phyloP scores from a whole-genome alignment of 2,888 invertebrate species.

The Eurois occulta region DNA sequence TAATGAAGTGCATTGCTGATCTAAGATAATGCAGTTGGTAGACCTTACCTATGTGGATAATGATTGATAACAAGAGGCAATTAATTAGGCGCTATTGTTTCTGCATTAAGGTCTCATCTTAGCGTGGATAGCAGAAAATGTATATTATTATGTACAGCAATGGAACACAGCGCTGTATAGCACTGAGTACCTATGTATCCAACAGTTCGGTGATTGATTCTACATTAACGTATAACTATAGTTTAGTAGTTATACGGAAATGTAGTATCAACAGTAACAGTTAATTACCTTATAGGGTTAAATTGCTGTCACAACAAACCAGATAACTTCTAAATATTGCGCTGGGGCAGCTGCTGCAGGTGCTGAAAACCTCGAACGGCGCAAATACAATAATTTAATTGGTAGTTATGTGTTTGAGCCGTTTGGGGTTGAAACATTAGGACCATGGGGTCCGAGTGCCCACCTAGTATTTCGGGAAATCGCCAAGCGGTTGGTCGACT shows the following conservation, averaged over 20 bases:
- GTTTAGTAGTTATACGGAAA: not conserved
- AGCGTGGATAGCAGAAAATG: no score
- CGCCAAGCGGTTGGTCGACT: no score
- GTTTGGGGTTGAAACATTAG: no score
- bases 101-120: not conserved
- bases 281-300: not conserved
- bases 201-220: not conserved
- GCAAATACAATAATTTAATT: no score
- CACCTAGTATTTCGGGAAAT: no score
- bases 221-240: not conserved
- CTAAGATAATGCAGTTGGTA: constrained; percentile 17
- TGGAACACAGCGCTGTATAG: not conserved
- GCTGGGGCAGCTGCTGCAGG: no score
- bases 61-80: constrained; percentile 24
- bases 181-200: not conserved
- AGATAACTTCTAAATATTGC: not conserved
- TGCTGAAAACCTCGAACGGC: no score
- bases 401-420: no score
- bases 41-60: constrained; percentile 2
- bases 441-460: no score
- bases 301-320: not conserved
- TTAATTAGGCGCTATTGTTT: constrained; percentile 41
- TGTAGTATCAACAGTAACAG: not conserved
- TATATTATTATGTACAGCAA: no score
- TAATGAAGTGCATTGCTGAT: constrained; percentile 30